Conservation (phyloP, 1,140 invertebrate genomes). For the Hycleus phaleratus region DNA sequence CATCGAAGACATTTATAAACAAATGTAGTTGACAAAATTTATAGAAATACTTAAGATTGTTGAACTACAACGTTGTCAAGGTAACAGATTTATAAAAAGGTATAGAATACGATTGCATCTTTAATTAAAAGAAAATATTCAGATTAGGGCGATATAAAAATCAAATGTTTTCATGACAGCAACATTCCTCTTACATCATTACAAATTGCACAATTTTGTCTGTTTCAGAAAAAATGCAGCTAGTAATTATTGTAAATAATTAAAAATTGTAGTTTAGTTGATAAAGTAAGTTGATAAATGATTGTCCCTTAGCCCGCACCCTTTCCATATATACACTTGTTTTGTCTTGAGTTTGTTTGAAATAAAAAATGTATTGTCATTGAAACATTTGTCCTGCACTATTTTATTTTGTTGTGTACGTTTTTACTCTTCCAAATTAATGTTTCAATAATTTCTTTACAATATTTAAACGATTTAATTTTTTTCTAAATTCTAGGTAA, state of each 20-base stretch:
- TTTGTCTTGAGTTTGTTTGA: neutral
- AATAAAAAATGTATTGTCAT: neutral
- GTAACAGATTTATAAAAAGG: too few species aligned
- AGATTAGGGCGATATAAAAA: neutral
- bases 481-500: slow-evolving; percentile 27
- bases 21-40: too few species aligned
- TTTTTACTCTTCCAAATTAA: too few species aligned
- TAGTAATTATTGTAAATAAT: slow-evolving; percentile 6
- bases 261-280: too few species aligned
- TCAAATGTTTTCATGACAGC: slow-evolving; percentile 12
- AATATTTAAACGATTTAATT: neutral
- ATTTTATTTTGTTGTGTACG: too few species aligned
- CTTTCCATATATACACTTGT: neutral
- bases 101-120: too few species aligned
- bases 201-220: neutral
- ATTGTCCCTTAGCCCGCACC: too few species aligned
- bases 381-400: slow-evolving; percentile 5
- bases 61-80: too few species aligned
- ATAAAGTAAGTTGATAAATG: too few species aligned
- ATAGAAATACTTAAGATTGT: too few species aligned
- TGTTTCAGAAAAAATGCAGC: slow-evolving; percentile 15
- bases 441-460: neutral
- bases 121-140: too few species aligned
- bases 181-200: neutral
- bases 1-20: too few species aligned